Percentiles rank a stretch among this genome's conserved stretches.
These are phyloP conservation scores for Deilephila porcellus DNA, from an alignment of 2,888 invertebrate species.

Conservation along the genomic window DNA sequence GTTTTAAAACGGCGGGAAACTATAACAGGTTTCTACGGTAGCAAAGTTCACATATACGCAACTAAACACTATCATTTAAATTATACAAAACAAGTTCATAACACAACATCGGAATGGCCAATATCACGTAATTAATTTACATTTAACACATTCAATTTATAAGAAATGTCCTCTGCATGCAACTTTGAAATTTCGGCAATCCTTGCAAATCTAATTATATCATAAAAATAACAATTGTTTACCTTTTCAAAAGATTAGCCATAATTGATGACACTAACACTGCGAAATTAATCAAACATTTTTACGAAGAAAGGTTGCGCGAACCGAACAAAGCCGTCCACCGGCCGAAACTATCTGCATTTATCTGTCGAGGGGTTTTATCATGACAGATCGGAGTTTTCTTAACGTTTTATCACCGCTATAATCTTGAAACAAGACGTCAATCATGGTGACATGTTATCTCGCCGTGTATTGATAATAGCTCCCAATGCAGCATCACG, in stretches of 20 bases:
- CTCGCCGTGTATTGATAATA: constrained; percentile 45
- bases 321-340: constrained; percentile 39
- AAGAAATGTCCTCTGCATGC: constrained; percentile 3
- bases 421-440: constrained; percentile 72
- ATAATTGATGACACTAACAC: constrained; percentile 43
- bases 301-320: constrained; percentile 37
- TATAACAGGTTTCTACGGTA: not conserved
- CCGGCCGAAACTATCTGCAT: constrained; percentile 41
- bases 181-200: not conserved
- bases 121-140: constrained; percentile 2
- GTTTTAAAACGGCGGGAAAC: not conserved
- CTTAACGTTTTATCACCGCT: constrained; percentile 51
- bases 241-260: constrained; percentile 71
- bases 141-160: not conserved
- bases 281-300: constrained; percentile 36
- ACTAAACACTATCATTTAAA: not conserved
- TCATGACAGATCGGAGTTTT: constrained; percentile 75
- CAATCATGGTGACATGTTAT: constrained; percentile 64
- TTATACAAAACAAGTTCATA: not conserved
- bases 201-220: constrained; percentile 5
- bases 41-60: not conserved
- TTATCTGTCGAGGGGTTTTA: constrained; percentile 57
- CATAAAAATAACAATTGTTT: constrained; percentile 35
- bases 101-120: not conserved
- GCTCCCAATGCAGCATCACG: constrained; percentile 51